These are phyloP conservation scores for Tympanoctomys barrerae DNA, from an alignment of 2,797 vertebrate genomes.

Conservation along the genomic window DNA sequence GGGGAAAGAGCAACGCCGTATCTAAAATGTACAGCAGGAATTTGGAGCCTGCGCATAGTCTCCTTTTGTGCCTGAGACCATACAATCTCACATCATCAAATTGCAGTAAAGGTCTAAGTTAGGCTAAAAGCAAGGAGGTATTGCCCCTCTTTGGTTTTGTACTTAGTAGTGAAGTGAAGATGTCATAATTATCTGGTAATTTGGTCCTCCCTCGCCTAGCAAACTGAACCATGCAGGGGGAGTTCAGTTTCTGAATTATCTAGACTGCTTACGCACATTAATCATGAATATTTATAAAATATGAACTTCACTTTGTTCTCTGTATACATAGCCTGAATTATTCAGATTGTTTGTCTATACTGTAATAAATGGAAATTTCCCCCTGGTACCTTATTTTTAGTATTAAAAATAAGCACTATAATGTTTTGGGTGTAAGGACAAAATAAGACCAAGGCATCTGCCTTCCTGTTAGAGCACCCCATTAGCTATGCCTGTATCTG, in stretches of 20 bases:
- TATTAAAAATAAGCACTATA: constrained; percentile 66
- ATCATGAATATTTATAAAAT: constrained; percentile 82
- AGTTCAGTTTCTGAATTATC: constrained; percentile 71
- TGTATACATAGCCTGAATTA: constrained; percentile 82
- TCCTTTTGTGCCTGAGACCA: not conserved
- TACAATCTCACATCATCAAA: not conserved
- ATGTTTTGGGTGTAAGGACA: constrained; percentile 58
- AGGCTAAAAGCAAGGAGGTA: constrained; percentile 25
- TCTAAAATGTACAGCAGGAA: not conserved
- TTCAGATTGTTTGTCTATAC: constrained; percentile 82
- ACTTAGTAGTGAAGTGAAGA: constrained; percentile 47
- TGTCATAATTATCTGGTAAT: constrained; percentile 71
- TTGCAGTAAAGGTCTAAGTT: not conserved
- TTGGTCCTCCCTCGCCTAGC: constrained; percentile 51
- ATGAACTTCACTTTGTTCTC: constrained; percentile 76
- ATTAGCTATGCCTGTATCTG: constrained; percentile 48
- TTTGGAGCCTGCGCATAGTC: not conserved
- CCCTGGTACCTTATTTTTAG: constrained; percentile 69
- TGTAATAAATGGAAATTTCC: constrained; percentile 78
- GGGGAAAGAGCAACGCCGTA: not conserved
- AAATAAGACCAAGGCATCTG: constrained; percentile 65
- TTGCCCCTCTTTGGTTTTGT: constrained; percentile 20
- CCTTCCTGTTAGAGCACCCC: not conserved
- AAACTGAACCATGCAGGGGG: constrained; percentile 66
- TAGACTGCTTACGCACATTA: constrained; percentile 69